Conservation (phyloP, 2,113 vertebrate species). For the Carlito syrichta region DNA sequence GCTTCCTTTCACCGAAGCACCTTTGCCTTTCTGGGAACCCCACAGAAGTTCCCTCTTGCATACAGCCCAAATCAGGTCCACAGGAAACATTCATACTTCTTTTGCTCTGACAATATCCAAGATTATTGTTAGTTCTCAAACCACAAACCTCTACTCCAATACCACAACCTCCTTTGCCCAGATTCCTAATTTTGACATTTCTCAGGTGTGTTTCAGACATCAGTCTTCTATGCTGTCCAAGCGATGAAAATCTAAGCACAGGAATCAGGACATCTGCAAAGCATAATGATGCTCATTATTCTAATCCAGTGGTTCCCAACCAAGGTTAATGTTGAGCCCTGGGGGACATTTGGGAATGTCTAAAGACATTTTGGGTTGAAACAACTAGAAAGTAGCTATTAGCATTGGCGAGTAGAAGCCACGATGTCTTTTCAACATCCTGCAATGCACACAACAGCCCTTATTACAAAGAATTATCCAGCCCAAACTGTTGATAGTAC, state of each 20-base stretch:
- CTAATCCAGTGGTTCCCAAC: not conserved
- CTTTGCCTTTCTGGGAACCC: not conserved
- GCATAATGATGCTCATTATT: not conserved
- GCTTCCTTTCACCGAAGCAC: not conserved
- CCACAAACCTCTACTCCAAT: not conserved
- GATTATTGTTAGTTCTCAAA: not conserved
- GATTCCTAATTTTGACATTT: not conserved
- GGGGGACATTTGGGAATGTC: not conserved
- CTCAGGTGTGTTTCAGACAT: not conserved
- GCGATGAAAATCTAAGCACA: not conserved
- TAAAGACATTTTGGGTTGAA: not conserved
- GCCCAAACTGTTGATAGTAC: not conserved
- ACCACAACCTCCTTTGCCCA: not conserved
- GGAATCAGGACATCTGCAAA: too few relatives aligned
- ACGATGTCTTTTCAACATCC: not conserved
- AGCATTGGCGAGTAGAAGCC: not conserved
- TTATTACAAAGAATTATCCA: not conserved
- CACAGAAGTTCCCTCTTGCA: rapidly evolving
- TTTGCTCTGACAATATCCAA: not conserved
- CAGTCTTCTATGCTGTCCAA: not conserved
- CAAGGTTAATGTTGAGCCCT: not conserved
- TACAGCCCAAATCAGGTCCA: rapidly evolving
- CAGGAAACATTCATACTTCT: not conserved
- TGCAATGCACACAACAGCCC: rapidly evolving
- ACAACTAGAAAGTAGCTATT: not conserved